Base-by-base conservation (phyloP, 2,888 invertebrate species). In the Mesorhabditis spiculigera region DNA sequence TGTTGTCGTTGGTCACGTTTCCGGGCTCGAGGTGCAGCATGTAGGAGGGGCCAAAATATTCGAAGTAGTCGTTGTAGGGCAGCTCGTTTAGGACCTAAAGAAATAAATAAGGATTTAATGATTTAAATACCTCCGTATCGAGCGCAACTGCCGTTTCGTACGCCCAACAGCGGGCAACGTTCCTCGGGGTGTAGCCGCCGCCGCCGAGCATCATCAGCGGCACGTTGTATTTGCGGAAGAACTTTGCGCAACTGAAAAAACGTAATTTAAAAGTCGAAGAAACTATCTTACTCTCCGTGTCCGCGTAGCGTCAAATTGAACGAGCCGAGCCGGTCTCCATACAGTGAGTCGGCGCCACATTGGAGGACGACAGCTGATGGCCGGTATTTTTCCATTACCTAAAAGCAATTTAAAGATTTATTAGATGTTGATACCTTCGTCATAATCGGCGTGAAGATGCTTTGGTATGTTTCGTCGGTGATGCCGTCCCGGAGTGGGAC, bases 401-500 rank as follows among this genome's bases (percentile, higher is more conserved):
- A 45, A 43, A 74, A 16, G 6, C 13, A 67, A 28, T n/a, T 45
- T n/a, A 61, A 66, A 0, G 28, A 28, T 28, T 28, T 28, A 28
- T 28, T 28, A 28, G 28, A 28, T 28, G 28, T 28, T 28, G 28
- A 1, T 28, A 66, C 45, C 45, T 28, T 13, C 4, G 5, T 45
- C 28, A 4, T 67, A 61, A 96, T 81, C 78, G 87, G 85, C 69
- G 74, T 93, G 87, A 97, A 97, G 85, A 96, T 88, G 45, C 93
- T 93, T 87, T 96, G 95, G 86, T 95, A 98, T 0, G 94, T 92
- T 73, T 95, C 95, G 86, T 98, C 98, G 84, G 98, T 97, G 91
- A 98, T 98, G 66, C 98, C 98, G 87, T 98, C 98, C 65, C 95
- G 89, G 8, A 98, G 89, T 0, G 98, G 98, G 84, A 98, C 96